These are phyloP conservation scores for Philantomba maxwellii DNA, from an alignment of 2,113 vertebrate species.

Conservation along the genomic window DNA sequence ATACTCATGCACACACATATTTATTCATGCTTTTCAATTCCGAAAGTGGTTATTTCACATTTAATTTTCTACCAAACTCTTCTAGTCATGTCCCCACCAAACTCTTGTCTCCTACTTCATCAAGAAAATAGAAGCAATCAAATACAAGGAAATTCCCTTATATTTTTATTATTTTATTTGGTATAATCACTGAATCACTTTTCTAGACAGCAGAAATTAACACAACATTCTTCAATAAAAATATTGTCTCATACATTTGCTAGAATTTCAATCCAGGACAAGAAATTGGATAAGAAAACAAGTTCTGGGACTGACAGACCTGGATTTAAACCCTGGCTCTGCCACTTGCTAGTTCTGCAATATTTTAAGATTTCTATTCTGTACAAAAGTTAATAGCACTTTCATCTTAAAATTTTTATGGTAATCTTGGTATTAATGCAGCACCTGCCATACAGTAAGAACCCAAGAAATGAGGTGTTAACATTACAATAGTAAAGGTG, in stretches of 20 bases:
- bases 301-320: neutral
- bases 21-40: neutral
- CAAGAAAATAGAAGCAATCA: neutral
- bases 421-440: neutral
- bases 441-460: neutral
- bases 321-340: neutral
- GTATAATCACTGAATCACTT: neutral
- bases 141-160: neutral
- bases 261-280: neutral
- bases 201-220: neutral
- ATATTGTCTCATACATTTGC: neutral
- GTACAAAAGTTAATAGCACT: neutral
- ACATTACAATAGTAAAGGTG: neutral
- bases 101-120: neutral
- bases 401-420: neutral
- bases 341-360: neutral
- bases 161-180: neutral
- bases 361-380: neutral
- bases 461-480: neutral
- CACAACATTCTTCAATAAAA: neutral
- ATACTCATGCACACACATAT: neutral
- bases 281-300: neutral
- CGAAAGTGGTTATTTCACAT: neutral
- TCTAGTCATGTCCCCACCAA: neutral
- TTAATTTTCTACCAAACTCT: neutral